phyloP scores from a whole-genome alignment of 1,140 invertebrate species.

The Drosophila biarmipes region DNA sequence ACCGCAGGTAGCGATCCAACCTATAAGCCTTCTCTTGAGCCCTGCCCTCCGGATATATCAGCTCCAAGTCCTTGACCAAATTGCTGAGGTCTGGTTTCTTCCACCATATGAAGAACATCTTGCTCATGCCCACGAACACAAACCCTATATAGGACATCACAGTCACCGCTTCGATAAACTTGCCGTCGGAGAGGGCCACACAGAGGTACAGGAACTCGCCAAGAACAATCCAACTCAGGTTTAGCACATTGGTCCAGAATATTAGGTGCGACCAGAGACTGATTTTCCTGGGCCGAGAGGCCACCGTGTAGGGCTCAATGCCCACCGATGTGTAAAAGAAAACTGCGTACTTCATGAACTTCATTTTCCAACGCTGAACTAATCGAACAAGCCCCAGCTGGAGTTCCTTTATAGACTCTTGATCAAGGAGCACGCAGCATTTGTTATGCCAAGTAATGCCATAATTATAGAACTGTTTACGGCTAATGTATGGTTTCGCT shows the following conservation, averaged over 20 bases:
- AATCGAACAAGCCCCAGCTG: too few relatives aligned
- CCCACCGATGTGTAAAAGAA: conserved; percentile 64
- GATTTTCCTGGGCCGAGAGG: background rate
- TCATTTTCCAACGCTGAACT: conserved; percentile 38
- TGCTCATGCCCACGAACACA: conserved; percentile 58
- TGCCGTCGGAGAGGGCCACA: conserved; percentile 34
- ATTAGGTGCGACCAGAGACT: conserved; percentile 25
- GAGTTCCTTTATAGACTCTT: conserved; percentile 9
- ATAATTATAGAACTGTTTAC: conserved; percentile 58
- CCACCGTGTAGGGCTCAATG: conserved; percentile 51
- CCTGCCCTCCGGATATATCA: conserved; percentile 49
- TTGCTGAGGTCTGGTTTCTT: conserved; percentile 49
- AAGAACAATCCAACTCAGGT: conserved; percentile 28
- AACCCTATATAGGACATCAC: conserved; percentile 76
- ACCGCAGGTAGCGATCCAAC: conserved; percentile 48
- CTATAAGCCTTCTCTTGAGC: conserved; percentile 43
- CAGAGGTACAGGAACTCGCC: conserved; percentile 55
- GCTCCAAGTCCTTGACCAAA: conserved; percentile 52
- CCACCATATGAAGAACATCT: conserved; percentile 67
- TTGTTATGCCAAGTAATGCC: conserved; percentile 42
- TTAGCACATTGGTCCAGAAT: conserved; percentile 60
- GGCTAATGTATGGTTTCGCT: conserved; percentile 27
- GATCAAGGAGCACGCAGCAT: conserved; percentile 3
- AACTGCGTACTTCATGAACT: conserved; percentile 65
- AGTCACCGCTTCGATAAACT: conserved; percentile 57